Base-by-base conservation (phyloP, 1,140 invertebrate genomes). In the Acromyrmex heyeri region DNA sequence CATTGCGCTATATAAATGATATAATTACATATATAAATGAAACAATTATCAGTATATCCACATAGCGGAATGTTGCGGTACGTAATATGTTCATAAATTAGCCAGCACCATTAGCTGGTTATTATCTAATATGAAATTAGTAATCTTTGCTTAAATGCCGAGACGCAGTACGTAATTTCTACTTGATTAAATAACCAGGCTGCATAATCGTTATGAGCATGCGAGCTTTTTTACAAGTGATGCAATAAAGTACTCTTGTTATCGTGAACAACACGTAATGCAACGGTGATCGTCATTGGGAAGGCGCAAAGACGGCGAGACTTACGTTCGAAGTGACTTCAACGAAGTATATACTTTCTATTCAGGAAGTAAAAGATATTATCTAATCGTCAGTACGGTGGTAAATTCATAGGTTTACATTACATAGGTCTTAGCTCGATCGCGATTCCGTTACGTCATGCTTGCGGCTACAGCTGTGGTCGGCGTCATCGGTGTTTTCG, bases 341-440 rank as follows among this genome's bases (percentile, higher is more conserved):
- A 44, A 78, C n/a, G 18, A 34, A 50, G 48, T 50, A 62, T 44
- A 21, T 44, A 94, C 93, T 94, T 94, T 94, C 94, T 94, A 94
- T 91, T 92, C 90, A 89, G 92, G 92, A 94, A 93, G 92, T 92
- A 92, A 94, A 93, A 91, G 85, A 89, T 86, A 92, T 94, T 94
- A 94, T 94, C 93, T 93, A 94, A 94, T 93, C 90, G 77, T 81
- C 59, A 77, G 86, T 83, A 77, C 7, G 27, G 6, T 3, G 18
- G 7, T 18, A 38, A n/a, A 61, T 85, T 78, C 88, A 27, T 12
- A 30, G 24, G 50, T 44, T 27, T 53, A 27, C 21, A n/a, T 34
- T 83, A 27, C 34, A 73, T 24, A 24, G 67, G 24, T 5, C 21
- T 24, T 10, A 44, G 16, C 21, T 53, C 27, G 67, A 88, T 88